phyloP scores from a whole-genome alignment of 2,113 vertebrate species.

The Austrofundulus limnaeus region DNA sequence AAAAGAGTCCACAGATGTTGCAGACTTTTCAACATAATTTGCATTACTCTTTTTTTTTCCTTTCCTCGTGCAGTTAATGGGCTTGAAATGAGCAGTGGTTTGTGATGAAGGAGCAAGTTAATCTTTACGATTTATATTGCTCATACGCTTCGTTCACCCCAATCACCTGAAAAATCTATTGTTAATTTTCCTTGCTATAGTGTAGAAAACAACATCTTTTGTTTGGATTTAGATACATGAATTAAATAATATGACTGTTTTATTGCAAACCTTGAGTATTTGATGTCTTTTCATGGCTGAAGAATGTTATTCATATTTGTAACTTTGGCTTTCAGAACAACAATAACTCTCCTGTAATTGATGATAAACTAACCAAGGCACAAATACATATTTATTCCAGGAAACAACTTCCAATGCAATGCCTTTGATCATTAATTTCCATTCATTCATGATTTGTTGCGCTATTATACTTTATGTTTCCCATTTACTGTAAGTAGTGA shows the following conservation, averaged over 20 bases:
- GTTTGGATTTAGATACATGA: not conserved
- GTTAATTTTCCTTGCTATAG: too few species aligned
- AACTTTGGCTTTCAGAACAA: too few species aligned
- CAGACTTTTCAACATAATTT: conserved; percentile 8
- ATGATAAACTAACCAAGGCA: not conserved
- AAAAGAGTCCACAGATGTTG: conserved; percentile 19
- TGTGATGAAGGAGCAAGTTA: conserved; percentile 14
- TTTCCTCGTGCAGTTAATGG: not conserved
- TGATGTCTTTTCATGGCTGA: too few species aligned
- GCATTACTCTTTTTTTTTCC: conserved; percentile 5
- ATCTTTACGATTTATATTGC: conserved; percentile 16
- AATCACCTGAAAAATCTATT: not conserved
- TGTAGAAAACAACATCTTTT: not conserved
- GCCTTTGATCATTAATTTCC: not conserved
- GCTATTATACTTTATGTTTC: not conserved
- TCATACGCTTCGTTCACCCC: not conserved
- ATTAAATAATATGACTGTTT: too few species aligned
- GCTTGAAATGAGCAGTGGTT: conserved; percentile 15
- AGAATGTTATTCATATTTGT: too few species aligned
- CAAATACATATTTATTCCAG: not conserved
- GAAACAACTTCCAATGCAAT: not conserved
- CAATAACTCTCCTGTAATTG: too few species aligned
- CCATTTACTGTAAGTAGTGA: too few species aligned
- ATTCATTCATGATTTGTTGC: not conserved
- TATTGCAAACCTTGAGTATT: too few species aligned